These are phyloP conservation scores for Ceratitis capitata DNA, from an alignment of 1,140 invertebrate genomes.

Conservation along the genomic window DNA sequence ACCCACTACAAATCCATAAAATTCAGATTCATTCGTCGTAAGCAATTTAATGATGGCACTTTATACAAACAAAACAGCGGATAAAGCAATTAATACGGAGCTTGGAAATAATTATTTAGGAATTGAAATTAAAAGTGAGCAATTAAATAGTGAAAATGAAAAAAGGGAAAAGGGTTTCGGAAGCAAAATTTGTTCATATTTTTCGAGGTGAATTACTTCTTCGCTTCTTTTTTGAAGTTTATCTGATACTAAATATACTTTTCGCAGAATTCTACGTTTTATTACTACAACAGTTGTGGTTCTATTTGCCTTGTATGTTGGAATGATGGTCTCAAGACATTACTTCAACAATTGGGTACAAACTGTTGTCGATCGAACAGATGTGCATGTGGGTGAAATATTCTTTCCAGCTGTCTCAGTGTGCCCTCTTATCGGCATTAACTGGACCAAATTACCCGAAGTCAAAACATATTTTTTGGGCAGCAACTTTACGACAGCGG, in stretches of 20 bases:
- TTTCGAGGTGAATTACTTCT: background rate
- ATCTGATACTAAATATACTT: too few species aligned
- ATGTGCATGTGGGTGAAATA: constrained; percentile 58
- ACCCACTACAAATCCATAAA: background rate
- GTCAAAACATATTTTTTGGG: background rate
- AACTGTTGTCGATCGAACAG: constrained; percentile 57
- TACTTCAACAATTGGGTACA: constrained; percentile 60
- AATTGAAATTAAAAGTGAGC: background rate
- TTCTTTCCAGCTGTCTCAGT: constrained; percentile 55
- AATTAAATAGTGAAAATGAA: background rate
- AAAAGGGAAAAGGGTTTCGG: background rate
- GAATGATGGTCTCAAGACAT: constrained; percentile 52
- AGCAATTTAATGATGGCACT: background rate
- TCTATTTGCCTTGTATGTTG: constrained; percentile 49
- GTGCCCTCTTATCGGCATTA: constrained; percentile 47
- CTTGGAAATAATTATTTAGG: background rate
- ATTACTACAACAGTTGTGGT: background rate
- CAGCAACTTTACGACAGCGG: background rate
- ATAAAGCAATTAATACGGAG: background rate
- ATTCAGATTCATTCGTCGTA: background rate
- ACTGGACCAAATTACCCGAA: background rate
- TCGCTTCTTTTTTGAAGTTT: too few species aligned
- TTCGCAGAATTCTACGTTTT: background rate
- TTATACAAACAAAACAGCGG: background rate
- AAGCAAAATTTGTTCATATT: background rate